Conservation (phyloP, 2,888 invertebrate genomes). For the Atethmia centrago region DNA sequence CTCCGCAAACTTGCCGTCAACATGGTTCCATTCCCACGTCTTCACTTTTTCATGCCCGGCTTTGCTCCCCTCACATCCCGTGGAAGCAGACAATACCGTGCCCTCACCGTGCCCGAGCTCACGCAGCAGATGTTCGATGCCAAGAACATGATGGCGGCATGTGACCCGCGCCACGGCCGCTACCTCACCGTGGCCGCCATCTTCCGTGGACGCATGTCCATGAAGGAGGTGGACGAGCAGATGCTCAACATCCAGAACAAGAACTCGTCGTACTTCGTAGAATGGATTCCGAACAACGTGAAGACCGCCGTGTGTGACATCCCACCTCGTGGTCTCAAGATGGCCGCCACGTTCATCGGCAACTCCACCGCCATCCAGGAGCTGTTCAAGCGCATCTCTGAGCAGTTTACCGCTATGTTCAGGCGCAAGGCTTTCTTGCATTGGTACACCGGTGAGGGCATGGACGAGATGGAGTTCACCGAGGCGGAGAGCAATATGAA, state of each 20-base stretch:
- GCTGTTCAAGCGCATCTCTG: constrained; percentile 97
- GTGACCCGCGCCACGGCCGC: constrained; percentile 97
- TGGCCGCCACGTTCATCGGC: constrained; percentile 98
- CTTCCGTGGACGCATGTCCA: constrained; percentile 97
- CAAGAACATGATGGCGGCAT: constrained; percentile 99
- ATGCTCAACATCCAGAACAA: constrained; percentile 98
- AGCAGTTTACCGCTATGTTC: constrained; percentile 99
- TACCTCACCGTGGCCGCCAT: constrained; percentile 98
- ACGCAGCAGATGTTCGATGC: constrained; percentile 98
- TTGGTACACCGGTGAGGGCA: constrained; percentile 99
- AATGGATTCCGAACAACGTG: constrained; percentile 98
- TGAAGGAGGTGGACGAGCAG: constrained; percentile 97
- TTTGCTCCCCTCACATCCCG: constrained; percentile 96
- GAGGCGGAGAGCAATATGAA: constrained; percentile 99
- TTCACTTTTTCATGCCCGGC: constrained; percentile 97
- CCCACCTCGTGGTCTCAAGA: constrained; percentile 96
- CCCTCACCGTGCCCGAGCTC: constrained; percentile 95
- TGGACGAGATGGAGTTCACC: constrained; percentile 99
- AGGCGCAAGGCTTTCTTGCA: constrained; percentile 99
- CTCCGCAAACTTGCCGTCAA: constrained; percentile 97
- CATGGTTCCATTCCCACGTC: constrained; percentile 95
- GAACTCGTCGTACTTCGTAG: constrained; percentile 97
- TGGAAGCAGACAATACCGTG: constrained; percentile 96
- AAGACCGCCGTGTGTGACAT: constrained; percentile 96
- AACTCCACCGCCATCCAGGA: constrained; percentile 98